Evolutionary conservation across 2,888 invertebrate genomes (phyloP).

Genomic region (Dendrolimus pini): DNA sequence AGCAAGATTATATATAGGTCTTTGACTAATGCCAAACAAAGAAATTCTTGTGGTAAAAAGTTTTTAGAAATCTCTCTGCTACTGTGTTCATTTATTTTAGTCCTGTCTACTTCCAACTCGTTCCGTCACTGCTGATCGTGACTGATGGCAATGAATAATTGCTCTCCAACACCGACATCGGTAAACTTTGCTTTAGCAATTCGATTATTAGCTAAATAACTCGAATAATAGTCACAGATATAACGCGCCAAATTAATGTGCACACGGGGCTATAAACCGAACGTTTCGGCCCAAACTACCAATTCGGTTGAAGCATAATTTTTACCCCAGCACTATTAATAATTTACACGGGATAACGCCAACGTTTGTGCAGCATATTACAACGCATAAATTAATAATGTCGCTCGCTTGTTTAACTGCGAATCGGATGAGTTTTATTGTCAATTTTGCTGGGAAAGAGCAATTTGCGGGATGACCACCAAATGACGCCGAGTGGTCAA

Average conservation of each 20-base stretch:
- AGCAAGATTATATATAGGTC: too few species aligned
- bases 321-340: conserved; percentile 76
- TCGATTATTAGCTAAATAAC: conserved; percentile 32
- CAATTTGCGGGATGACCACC: conserved; percentile 73
- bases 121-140: too few species aligned
- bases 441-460: conserved; percentile 75
- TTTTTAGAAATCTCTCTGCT: too few species aligned
- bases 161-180: too few species aligned
- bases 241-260: conserved; percentile 63
- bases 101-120: too few species aligned
- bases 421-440: conserved; percentile 77
- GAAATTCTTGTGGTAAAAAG: too few species aligned
- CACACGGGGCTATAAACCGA: conserved; percentile 66
- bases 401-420: conserved; percentile 75
- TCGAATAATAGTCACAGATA: conserved; percentile 44
- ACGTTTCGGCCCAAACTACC: conserved; percentile 69
- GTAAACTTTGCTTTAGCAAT: background rate
- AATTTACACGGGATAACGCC: conserved; percentile 72
- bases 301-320: conserved; percentile 75
- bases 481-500: conserved; percentile 68
- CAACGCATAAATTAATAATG: conserved; percentile 76
- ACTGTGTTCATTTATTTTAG: too few species aligned
- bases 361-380: conserved; percentile 71
- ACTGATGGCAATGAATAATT: too few species aligned
- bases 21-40: too few species aligned